Percentiles rank a stretch among this genome's conserved stretches.
These are phyloP conservation scores for Papio anubis DNA, from an alignment of 2,113 vertebrate genomes.

Conservation along the genomic window DNA sequence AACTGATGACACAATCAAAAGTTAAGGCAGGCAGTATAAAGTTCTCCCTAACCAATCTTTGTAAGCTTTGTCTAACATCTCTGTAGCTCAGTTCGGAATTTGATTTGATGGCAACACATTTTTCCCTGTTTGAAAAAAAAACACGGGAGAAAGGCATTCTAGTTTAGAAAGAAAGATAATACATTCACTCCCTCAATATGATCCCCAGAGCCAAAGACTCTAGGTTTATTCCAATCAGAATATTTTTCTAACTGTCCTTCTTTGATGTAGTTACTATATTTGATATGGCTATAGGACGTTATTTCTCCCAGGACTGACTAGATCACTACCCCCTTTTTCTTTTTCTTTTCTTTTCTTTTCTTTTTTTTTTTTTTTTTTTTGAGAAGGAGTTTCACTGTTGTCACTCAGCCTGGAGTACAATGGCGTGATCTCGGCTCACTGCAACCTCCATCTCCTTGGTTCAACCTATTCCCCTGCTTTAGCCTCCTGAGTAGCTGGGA, in stretches of 20 bases:
- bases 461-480: too few relatives aligned
- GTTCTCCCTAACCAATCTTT: neutral
- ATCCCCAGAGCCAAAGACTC: neutral
- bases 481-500: too few relatives aligned
- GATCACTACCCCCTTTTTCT: neutral
- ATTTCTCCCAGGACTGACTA: neutral
- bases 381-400: too few relatives aligned
- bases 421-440: too few relatives aligned
- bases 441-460: too few relatives aligned
- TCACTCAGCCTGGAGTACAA: too few relatives aligned
- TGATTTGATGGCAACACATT: neutral
- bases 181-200: neutral
- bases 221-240: neutral
- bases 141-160: neutral
- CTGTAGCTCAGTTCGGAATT: slow-evolving; percentile 4
- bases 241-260: neutral
- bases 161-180: neutral
- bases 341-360: too few relatives aligned
- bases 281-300: neutral
- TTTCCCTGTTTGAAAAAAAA: neutral
- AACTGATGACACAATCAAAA: slow-evolving; percentile 33
- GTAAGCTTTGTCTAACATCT: neutral
- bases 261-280: neutral
- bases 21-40: slow-evolving; percentile 16
- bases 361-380: too few relatives aligned